A percentile compares a stretch with the other conserved stretches of the same genome.
Evolutionary conservation across 2,113 vertebrate genomes (phyloP).

Genomic region (Cisticola juncidis): DNA sequence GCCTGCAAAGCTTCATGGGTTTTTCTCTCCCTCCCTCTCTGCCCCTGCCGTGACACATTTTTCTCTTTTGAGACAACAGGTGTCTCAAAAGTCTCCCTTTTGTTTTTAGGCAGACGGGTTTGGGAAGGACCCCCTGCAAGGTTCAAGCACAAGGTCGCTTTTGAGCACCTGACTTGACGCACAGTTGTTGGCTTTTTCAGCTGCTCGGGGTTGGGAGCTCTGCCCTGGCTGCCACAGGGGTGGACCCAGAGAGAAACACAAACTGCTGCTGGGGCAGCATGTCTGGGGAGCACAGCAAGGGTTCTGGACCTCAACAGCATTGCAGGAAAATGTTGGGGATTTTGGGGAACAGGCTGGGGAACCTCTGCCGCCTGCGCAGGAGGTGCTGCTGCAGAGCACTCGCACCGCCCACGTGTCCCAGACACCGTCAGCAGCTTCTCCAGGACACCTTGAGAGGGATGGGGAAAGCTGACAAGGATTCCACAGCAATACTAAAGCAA

Average conservation of each 20-base stretch:
- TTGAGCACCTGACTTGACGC: background rate
- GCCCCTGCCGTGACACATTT: background rate
- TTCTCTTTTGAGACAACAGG: background rate
- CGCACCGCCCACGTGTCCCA: accelerated
- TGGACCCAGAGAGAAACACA: background rate
- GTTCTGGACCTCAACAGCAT: background rate
- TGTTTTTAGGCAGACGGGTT: background rate
- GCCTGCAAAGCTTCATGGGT: background rate
- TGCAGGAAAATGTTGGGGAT: background rate
- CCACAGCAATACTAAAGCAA: background rate
- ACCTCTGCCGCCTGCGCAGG: background rate
- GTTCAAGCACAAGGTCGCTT: background rate
- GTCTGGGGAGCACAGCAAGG: background rate
- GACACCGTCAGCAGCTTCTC: background rate
- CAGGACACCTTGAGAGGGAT: background rate
- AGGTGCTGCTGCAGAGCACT: accelerated
- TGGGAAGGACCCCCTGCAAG: background rate
- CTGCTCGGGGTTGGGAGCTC: conserved; percentile 16
- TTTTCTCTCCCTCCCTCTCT: background rate
- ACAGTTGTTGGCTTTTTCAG: conserved; percentile 32
- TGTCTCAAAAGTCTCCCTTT: background rate
- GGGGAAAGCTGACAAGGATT: background rate
- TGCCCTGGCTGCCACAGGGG: conserved; percentile 22
- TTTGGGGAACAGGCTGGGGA: accelerated
- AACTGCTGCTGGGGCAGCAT: background rate